A percentile compares a stretch with the other conserved stretches of the same genome.
Evolutionary conservation across 2,113 vertebrate genomes (phyloP).

Genomic region (Muntiacus muntjak): DNA sequence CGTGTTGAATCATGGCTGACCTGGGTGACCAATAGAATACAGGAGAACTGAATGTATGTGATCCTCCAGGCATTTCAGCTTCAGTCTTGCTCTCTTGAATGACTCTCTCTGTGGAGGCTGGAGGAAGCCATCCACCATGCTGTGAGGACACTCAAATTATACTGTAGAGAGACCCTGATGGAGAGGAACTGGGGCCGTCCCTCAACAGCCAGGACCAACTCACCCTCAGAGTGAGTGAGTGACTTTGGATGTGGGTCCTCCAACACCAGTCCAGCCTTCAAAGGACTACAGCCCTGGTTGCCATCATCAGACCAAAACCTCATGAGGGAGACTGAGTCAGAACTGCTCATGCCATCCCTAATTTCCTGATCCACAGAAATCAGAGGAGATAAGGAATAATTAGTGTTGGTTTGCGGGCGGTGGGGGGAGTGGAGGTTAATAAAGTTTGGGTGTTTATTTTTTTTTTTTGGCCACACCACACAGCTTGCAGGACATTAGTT

Average conservation of each 20-base stretch:
- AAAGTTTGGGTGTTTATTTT: background rate
- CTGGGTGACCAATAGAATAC: background rate
- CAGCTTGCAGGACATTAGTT: background rate
- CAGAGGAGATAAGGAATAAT: background rate
- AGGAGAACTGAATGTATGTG: background rate
- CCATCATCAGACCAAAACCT: background rate
- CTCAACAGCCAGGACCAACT: background rate
- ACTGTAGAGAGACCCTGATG: background rate
- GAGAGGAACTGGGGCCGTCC: background rate
- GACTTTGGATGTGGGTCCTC: background rate
- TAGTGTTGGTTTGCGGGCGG: fast-evolving
- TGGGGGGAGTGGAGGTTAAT: background rate
- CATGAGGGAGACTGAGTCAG: background rate
- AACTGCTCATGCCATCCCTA: background rate
- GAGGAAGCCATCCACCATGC: background rate
- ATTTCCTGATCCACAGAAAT: background rate
- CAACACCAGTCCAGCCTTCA: background rate
- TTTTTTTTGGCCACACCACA: background rate
- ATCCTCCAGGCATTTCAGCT: background rate
- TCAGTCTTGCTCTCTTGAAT: background rate
- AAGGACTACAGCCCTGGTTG: background rate
- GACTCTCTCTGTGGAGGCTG: background rate
- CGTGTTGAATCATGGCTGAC: background rate
- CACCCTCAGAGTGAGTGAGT: background rate
- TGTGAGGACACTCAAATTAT: background rate